Base-by-base conservation (phyloP, 1,140 invertebrate genomes). In the Musca vetustissima region DNA sequence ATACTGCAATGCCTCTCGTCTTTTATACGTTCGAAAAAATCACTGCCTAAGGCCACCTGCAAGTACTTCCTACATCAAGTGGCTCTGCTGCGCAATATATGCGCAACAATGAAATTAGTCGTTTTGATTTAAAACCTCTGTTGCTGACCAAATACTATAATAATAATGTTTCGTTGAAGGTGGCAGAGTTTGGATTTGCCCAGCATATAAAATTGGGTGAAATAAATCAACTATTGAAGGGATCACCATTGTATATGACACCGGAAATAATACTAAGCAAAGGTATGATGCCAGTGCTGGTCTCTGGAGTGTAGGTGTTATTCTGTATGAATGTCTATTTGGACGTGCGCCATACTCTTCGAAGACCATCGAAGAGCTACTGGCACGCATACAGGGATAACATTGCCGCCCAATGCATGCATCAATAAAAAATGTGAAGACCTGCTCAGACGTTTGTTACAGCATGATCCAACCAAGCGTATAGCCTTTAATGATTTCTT, bases 111-210 rank as follows among this genome's bases (percentile, higher is more conserved):
- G 89, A 93, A 82, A 88, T 97, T 8, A 89, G 88, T 25, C 95
- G 97, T 73, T 93, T 97, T 88, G 95, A 97, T 83, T 83, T 97
- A 0, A 97, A 97, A 80, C 95, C 95, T 0, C 92, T 97, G 57
- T 82, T 97, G 4, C 81, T 97, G 1, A 88, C 89, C 14, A 76
- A 77, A 2, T 89, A 86, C 52, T 84, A 83, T 3, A 85, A n/a
- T n/a, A n/a, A 88, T 0, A 87, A 87, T 70, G 85, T 84, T 0
- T 84, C 83, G 66, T 81, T 96, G 1, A 96, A 95, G 84, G 87
- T 96, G 48, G 93, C 88, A 69, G 92, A 88, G 76, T 88, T 88
- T 75, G 87, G 87, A 90, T 93, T 97, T 83, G 93, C 94, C 15
- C 91, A 93, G 74, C 89, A 92, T 75, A 79, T 96, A 61, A 86